Base-by-base conservation (phyloP, 2,113 vertebrate species). In the Corvus cornix region DNA sequence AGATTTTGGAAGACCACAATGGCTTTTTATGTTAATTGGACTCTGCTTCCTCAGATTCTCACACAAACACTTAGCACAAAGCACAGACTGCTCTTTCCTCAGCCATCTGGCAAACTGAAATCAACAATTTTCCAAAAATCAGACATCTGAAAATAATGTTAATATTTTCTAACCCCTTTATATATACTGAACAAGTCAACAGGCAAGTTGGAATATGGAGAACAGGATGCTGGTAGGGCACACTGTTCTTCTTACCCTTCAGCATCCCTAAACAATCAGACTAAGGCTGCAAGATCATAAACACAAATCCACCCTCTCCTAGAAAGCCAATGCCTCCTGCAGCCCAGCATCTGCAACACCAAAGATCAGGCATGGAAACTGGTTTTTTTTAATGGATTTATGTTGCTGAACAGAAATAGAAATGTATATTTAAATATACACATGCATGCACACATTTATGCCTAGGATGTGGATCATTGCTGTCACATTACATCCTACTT, bases 91-190 rank as follows among this genome's bases (percentile, higher is more conserved):
- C 96, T 98, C 97, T 96, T 96, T 96, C 85, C 97, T 97, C 97
- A 96, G 96, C 97, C 98, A 98, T 98, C 97, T 97, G 98, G 95
- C 96, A 96, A 97, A 95, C 80, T 83, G 96, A 98, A 98, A 98
- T 95, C 58, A 98, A 97, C 90, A 96, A 95, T 97, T 98, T 98
- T 96, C 85, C 58, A 81, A 97, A 98, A 96, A 90, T 92, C 95
- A 97, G 92, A 93, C 70, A 93, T 95, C 84, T 94, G 94, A 97
- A 97, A 97, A 91, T 55, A 95, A 94, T 68, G 90, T 87, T 95
- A 93, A 90, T 74, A 35, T 28, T 86, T 95, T 93, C 95, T 97
- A 94, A 82, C 77, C 55, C 89, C 52, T 62, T 80, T 79, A 60
- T 41, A 85, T 35, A 73, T 24, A 82, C 19, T 63, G 63, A 94